Evolutionary conservation across 2,113 vertebrate species (phyloP).

Genomic region (Scolopax mira): DNA sequence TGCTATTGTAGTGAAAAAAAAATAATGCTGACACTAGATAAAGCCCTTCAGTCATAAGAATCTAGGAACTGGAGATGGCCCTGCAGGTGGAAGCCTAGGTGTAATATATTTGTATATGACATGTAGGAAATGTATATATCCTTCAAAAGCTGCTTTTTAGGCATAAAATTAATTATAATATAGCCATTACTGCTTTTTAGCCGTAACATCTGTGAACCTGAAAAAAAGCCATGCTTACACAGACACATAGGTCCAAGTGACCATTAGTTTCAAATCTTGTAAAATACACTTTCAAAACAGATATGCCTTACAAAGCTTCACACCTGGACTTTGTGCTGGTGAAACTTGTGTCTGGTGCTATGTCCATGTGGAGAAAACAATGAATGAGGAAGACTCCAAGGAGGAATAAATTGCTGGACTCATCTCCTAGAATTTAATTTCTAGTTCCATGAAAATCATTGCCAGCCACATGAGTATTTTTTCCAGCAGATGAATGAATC

Average conservation of each 20-base stretch:
- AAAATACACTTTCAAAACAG: background rate
- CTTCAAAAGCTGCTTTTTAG: background rate
- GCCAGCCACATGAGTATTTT: background rate
- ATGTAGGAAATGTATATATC: too few species aligned
- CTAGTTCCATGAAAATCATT: background rate
- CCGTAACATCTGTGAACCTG: background rate
- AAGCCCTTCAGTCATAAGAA: background rate
- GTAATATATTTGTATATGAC: background rate
- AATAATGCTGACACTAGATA: background rate
- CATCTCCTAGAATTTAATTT: background rate
- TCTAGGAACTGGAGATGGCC: background rate
- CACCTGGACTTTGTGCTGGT: background rate
- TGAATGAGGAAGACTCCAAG: background rate
- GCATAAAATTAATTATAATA: too few species aligned
- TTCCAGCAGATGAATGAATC: background rate
- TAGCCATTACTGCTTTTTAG: background rate
- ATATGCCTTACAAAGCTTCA: background rate
- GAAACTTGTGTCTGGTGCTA: background rate
- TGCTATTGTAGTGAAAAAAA: background rate
- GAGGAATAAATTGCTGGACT: background rate
- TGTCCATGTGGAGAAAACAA: background rate
- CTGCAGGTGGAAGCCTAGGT: background rate
- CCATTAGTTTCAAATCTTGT: background rate
- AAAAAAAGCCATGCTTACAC: background rate
- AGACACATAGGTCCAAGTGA: background rate